Base-by-base conservation (phyloP, 1,140 invertebrate species). In the Drosophila sp. region DNA sequence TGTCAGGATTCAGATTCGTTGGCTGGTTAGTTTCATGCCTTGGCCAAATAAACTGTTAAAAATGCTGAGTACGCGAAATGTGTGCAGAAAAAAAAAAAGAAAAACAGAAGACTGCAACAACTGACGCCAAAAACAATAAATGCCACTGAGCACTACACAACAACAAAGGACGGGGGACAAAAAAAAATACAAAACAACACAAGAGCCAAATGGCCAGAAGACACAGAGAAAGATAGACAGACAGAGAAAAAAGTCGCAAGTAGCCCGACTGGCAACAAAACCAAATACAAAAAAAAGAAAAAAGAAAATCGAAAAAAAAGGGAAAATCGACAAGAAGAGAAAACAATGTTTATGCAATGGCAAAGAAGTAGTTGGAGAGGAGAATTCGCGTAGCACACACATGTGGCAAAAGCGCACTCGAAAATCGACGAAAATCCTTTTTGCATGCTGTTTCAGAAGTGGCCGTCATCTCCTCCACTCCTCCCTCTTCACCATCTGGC, bases 351-450 rank as follows among this genome's bases (percentile, higher is more conserved):
- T 30, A 32, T 30, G 29, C 40, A 11, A 17, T 41, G 40, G 57
- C 32, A 54, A 67, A 60, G 60, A 58, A 66, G 58, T 29, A 32
- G 30, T 57, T 50, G 27, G 44, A 56, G 4, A 57, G 61, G 35
- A 60, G 25, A 62, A 60, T 55, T 69, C 65, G 54, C 50, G 29
- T 44, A 58, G 64, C 84, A 89, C 73, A 89, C 84, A 87, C 73
- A 89, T 89, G 85, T 87, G 83, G 80, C 79, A 66, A 63, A 33
- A 66, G 64, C 58, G 68, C 70, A 80, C 73, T 74, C 73, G 84
- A 89, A 89, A 87, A 87, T 89, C 80, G 84, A 89, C 84, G 85
- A 87, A 87, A 87, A 89, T 87, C 83, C 83, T 84, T 87, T 58
- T 87, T 80, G 83, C 84, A 87, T 87, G 83, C 80, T 89, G 73